A percentile compares a stretch with the other conserved stretches of the same genome.
phyloP scores from a whole-genome alignment of 1,140 invertebrate genomes.

The Pteromalus puparum region DNA sequence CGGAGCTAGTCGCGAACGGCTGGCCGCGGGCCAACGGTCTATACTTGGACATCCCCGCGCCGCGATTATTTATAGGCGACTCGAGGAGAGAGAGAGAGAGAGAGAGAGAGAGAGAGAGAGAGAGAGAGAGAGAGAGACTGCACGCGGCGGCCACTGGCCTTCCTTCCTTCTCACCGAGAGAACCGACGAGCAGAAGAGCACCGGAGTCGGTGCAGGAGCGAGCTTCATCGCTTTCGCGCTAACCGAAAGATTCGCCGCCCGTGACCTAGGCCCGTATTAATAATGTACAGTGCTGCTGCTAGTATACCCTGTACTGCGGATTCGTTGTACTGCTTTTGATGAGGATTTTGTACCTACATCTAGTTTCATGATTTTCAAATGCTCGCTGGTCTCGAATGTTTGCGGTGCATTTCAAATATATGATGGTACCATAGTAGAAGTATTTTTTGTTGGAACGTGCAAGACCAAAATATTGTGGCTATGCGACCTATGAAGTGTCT shows the following conservation, averaged over 20 bases:
- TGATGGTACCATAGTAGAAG: too few species aligned
- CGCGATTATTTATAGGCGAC: slow-evolving; percentile 77
- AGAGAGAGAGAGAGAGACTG: not conserved
- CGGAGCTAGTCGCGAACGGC: slow-evolving; percentile 63
- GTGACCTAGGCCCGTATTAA: slow-evolving; percentile 77
- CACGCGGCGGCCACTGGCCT: slow-evolving; percentile 75
- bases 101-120: not conserved
- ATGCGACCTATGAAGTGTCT: too few species aligned
- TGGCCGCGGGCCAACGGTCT: slow-evolving; percentile 81
- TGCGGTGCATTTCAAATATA: too few species aligned
- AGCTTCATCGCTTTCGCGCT: not conserved
- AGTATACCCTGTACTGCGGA: not conserved
- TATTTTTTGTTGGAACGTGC: too few species aligned
- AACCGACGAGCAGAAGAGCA: not conserved
- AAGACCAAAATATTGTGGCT: too few species aligned
- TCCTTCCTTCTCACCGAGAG: slow-evolving; percentile 61
- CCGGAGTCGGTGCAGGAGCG: not conserved
- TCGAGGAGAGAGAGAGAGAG: not conserved
- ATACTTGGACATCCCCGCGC: slow-evolving; percentile 83
- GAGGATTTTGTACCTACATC: not conserved
- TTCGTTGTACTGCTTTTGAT: not conserved
- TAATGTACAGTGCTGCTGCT: slow-evolving; percentile 61
- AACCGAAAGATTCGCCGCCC: slow-evolving; percentile 64
- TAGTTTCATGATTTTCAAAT: not conserved
- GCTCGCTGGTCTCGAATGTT: not conserved